Percentiles rank a stretch among this genome's conserved stretches.
Conservation (phyloP, 2,797 vertebrate species). For the Lophius americanus region DNA sequence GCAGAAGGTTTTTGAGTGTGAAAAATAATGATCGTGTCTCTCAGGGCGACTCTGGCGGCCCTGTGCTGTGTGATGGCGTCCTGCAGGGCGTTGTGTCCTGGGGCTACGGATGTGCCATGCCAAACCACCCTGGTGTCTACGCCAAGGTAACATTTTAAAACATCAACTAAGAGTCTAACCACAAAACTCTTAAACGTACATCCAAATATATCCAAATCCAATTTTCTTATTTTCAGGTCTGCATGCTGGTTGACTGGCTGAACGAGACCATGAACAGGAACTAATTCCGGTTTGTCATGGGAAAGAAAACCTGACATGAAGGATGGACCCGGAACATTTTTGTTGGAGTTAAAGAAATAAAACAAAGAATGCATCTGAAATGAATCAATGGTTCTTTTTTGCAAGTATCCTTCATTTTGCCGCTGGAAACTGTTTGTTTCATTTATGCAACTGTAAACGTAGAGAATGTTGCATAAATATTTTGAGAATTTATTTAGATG, state of each 20-base stretch:
- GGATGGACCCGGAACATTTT: conserved; percentile 3
- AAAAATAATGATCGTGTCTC: not conserved
- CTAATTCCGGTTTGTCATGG: conserved; percentile 19
- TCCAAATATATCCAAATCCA: not conserved
- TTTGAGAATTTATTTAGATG: too few species aligned
- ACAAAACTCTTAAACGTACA: too few species aligned
- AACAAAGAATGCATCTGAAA: conserved; percentile 19
- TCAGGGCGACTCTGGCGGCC: not conserved
- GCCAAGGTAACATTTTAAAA: conserved; percentile 65
- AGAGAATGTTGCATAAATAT: too few species aligned
- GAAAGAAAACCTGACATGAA: too few species aligned
- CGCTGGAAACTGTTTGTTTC: too few species aligned
- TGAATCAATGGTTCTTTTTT: conserved; percentile 37
- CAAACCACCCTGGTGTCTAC: conserved; percentile 70
- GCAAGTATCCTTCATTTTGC: too few species aligned
- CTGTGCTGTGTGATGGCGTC: too few species aligned
- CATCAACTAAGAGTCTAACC: not conserved
- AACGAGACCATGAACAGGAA: conserved; percentile 54
- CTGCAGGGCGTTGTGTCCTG: too few species aligned
- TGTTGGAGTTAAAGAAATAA: conserved; percentile 22
- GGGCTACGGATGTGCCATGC: conserved; percentile 67
- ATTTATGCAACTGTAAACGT: too few species aligned
- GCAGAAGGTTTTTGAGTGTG: not conserved
- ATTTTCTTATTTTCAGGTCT: conserved; percentile 52
- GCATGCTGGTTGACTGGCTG: conserved; percentile 69